Conservation (phyloP, 2,888 invertebrate species). For the Clostera curtula region DNA sequence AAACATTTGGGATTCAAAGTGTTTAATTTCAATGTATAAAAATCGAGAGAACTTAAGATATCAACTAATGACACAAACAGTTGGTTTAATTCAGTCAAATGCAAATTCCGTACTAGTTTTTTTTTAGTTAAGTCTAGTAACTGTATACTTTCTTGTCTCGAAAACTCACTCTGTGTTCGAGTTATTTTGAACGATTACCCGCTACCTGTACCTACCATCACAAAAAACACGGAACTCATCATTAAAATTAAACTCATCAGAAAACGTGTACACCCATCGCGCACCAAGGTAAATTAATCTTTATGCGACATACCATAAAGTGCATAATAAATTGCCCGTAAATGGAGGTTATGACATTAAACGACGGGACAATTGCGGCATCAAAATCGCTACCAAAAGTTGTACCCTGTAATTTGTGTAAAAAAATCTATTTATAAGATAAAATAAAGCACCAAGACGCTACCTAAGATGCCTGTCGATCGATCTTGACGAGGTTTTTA, state of each 20-base stretch:
- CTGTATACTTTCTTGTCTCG: too few species aligned
- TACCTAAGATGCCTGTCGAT: slow-evolving; percentile 68
- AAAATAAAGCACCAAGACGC: slow-evolving; percentile 68
- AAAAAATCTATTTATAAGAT: slow-evolving; percentile 75
- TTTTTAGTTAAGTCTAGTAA: too few species aligned
- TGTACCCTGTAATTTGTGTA: slow-evolving; percentile 73
- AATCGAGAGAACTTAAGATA: too few species aligned
- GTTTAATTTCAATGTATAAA: too few species aligned
- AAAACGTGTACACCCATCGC: slow-evolving; percentile 21
- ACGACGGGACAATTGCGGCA: slow-evolving; percentile 38
- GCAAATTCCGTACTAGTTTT: too few species aligned
- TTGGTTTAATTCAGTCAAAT: too few species aligned
- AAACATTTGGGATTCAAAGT: too few species aligned
- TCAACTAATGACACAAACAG: too few species aligned
- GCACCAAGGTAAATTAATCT: slow-evolving; percentile 45
- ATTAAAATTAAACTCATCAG: too few species aligned
- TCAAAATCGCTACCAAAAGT: slow-evolving; percentile 71
- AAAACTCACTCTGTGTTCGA: too few species aligned
- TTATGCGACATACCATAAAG: slow-evolving; percentile 50
- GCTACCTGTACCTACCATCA: slow-evolving; percentile 49
- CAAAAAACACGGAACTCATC: slow-evolving; percentile 51
- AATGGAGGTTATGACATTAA: slow-evolving; percentile 42
- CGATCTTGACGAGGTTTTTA: slow-evolving; percentile 60
- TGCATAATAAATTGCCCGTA: slow-evolving; percentile 37
- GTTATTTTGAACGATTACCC: slow-evolving; percentile 24